Evolutionary conservation across 2,888 invertebrate genomes (phyloP), one percentile per base, ranked within the genome.

Genomic region (Alcis repandata): DNA sequence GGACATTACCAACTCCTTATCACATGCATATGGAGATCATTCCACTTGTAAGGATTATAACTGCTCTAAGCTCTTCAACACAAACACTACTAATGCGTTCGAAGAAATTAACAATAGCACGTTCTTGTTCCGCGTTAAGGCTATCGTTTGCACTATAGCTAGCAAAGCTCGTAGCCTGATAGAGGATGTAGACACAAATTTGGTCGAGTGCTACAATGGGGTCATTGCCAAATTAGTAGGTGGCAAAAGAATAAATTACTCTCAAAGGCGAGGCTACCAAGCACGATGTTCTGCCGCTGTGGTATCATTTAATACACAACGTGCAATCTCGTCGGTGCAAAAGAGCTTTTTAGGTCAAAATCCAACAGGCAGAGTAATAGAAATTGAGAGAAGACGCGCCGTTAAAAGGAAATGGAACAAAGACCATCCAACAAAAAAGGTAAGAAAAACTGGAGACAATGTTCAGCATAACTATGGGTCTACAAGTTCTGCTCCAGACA

Each of bases 161-260:
- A 3, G 19, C 10, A 59, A 59, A 43, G 41, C 52, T 7, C 43
- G 33, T 7, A 59, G 59, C 32, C 15, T 59, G 7, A n/a, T 45
- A 20, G 59, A 59, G 45, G 45, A 59, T 13, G 33, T 43, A 7
- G 27, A 41, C 17, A 61, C 54, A 15, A 61, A 61, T 48, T 38
- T 32, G 6, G 78, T 78, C 6, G 80, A 81, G 70, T 51, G 65
- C 8, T 84, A 70, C 59, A 79, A 79, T 60, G 71, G 72, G 17
- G 61, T 77, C 15, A 70, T 81, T 17, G 75, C 76, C 7, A 79
- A 79, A 70, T 74, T 74, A 63, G 73, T 79, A 17, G 63, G 63
- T 7, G 52, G 57, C 3, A 63, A 63, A 51, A 13, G 57, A 22
- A 38, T 53, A 15, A 53, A 53, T 38, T 60, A 53, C 43, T 20